phyloP scores from a whole-genome alignment of 1,140 invertebrate genomes.

The Tribolium castaneum region DNA sequence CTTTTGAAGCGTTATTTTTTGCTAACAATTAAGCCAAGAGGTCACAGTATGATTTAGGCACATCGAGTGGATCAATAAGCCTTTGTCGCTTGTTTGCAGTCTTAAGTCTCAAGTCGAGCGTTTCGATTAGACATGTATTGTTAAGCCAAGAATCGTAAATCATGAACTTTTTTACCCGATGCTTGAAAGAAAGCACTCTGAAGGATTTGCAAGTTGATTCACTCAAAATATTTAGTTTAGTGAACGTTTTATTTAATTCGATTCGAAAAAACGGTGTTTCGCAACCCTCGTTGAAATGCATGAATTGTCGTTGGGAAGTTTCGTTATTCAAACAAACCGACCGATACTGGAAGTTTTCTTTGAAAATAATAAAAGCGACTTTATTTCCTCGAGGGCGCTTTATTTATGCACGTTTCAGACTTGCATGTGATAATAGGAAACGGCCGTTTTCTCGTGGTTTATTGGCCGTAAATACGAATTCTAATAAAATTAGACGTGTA shows the following conservation, averaged over 20 bases:
- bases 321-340: constrained; percentile 7
- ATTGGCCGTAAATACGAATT: constrained; percentile 13
- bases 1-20: no score
- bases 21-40: background rate
- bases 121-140: constrained; percentile 7
- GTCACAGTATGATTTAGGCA: background rate
- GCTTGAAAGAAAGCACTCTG: background rate
- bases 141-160: constrained; percentile 12
- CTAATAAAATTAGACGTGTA: constrained; percentile 14
- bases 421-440: constrained; percentile 20
- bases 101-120: background rate
- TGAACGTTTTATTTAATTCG: background rate
- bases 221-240: background rate
- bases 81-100: background rate
- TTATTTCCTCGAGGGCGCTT: constrained; percentile 16
- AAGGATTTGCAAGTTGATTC: no score
- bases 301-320: constrained; percentile 1
- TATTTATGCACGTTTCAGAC: constrained; percentile 11
- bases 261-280: background rate
- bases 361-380: constrained; percentile 17
- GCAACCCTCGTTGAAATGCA: background rate
- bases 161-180: background rate
- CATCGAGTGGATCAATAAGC: background rate
- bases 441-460: constrained; percentile 6
- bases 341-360: constrained; percentile 3